Conservation (phyloP, 37 sponge, comb jelly and placozoan genomes). For the Trichoplax adhaerens region DNA sequence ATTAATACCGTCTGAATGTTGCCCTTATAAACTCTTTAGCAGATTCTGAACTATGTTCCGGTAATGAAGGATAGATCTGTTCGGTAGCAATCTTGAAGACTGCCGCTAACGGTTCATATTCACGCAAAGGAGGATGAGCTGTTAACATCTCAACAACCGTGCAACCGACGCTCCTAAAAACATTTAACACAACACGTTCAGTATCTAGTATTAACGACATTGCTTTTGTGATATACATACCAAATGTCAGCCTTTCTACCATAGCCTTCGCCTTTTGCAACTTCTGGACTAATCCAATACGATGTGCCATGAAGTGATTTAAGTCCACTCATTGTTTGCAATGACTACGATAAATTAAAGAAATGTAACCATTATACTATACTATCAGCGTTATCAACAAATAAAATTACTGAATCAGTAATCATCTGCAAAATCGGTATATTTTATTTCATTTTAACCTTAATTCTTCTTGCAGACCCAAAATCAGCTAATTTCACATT, state of each 20-base stretch:
- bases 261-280: slow-evolving; percentile 48
- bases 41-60: slow-evolving; percentile 8
- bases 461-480: slow-evolving; percentile 82
- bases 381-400: not conserved
- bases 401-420: not conserved
- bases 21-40: not conserved
- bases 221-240: not conserved
- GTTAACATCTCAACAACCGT: slow-evolving; percentile 92
- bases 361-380: not conserved
- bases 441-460: slow-evolving; percentile 15
- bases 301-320: slow-evolving; percentile 93
- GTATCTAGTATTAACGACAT: not conserved
- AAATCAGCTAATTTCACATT: slow-evolving; percentile 91
- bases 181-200: too few relatives aligned
- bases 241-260: slow-evolving; percentile 17
- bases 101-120: slow-evolving; percentile 88
- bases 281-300: slow-evolving; percentile 99
- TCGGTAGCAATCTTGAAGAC: slow-evolving; percentile 84
- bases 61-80: slow-evolving; percentile 36
- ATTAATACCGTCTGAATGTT: not conserved
- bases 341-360: slow-evolving; percentile 21
- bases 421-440: too few relatives aligned
- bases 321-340: slow-evolving; percentile 45
- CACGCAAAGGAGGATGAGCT: slow-evolving; percentile 73
- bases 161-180: slow-evolving; percentile 44